Evolutionary conservation across 2,797 vertebrate genomes (phyloP).

Genomic region (Delichon dasypus): DNA sequence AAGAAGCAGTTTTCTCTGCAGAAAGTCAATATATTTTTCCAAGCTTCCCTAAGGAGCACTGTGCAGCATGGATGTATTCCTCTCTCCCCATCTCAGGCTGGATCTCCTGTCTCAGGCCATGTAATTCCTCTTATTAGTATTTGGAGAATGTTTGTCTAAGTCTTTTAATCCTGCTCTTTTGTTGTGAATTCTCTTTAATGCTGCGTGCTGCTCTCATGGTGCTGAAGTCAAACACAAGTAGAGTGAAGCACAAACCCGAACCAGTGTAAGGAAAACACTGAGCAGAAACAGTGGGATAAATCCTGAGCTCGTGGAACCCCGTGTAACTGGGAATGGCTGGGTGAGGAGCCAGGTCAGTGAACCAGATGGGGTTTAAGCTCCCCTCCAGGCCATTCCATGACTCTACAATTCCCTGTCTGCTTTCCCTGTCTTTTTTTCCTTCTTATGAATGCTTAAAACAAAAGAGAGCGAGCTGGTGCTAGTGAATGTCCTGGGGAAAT

Average conservation of each 20-base stretch:
- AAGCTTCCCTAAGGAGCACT: background rate
- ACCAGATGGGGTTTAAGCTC: background rate
- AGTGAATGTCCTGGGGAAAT: background rate
- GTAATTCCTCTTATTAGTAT: background rate
- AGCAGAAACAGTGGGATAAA: background rate
- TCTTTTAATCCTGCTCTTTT: background rate
- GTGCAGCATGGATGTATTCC: background rate
- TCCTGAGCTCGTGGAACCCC: background rate
- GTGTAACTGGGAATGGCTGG: rapidly evolving
- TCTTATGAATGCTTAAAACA: background rate
- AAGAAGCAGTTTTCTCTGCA: background rate
- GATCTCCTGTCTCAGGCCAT: background rate
- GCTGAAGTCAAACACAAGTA: background rate
- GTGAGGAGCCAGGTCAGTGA: background rate
- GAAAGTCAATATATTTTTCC: background rate
- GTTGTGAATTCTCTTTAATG: background rate
- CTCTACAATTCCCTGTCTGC: background rate
- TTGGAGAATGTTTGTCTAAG: background rate
- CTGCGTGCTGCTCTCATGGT: background rate
- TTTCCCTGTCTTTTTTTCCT: background rate
- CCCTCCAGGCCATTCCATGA: background rate
- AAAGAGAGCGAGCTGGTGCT: background rate
- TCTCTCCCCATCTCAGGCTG: background rate
- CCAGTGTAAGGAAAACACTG: background rate
- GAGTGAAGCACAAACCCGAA: background rate